phyloP scores from a whole-genome alignment of 2,113 vertebrate genomes.

The Patagioenas fasciata region DNA sequence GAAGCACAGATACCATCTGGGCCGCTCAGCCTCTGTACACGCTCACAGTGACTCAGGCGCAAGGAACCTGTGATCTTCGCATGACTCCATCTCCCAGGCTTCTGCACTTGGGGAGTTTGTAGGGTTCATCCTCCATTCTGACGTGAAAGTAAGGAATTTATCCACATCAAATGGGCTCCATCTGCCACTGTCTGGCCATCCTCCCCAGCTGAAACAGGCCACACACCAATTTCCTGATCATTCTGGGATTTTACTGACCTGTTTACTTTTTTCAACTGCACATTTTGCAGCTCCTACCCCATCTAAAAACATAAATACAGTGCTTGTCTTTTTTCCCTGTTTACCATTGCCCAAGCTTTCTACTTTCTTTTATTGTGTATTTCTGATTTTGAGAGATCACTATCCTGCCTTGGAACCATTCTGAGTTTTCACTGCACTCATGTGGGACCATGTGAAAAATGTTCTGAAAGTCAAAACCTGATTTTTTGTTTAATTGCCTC shows the following conservation, averaged over 20 bases:
- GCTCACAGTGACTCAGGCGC: not conserved
- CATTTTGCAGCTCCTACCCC: not conserved
- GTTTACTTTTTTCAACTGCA: not conserved
- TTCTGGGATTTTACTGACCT: not conserved
- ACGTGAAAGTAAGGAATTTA: not conserved
- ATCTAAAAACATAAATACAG: not conserved
- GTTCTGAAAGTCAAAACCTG: not conserved
- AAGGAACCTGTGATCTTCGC: not conserved
- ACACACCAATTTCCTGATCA: not conserved
- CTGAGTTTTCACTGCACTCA: not conserved
- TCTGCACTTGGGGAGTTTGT: not conserved
- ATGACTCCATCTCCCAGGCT: not conserved
- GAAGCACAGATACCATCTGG: accelerated
- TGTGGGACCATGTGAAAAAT: not conserved
- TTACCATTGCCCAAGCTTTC: not conserved
- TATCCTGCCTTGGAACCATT: not conserved
- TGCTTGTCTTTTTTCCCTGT: not conserved
- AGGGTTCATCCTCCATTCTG: not conserved
- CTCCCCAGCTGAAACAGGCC: not conserved
- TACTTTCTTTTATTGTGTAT: not conserved
- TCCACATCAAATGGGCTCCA: not conserved
- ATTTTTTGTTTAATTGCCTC: not conserved
- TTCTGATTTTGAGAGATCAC: not conserved
- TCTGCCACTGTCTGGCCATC: not conserved
- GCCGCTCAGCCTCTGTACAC: no score